A percentile compares a stretch with the other conserved stretches of the same genome.
phyloP scores from a whole-genome alignment of 1,140 invertebrate species.

The Bombus sibiricus region DNA sequence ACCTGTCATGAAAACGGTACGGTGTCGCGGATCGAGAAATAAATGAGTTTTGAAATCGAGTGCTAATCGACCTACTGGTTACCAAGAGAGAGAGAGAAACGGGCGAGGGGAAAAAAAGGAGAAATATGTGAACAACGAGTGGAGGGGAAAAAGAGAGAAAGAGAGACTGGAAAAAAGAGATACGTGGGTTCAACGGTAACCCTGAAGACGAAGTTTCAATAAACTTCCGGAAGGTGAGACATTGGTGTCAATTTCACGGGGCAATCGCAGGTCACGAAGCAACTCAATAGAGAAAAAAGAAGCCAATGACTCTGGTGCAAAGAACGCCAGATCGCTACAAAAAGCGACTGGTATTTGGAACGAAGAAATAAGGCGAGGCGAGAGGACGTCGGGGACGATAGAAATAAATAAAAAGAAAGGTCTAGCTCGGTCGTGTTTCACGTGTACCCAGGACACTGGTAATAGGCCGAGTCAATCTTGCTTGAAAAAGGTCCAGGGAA shows the following conservation, averaged over 20 bases:
- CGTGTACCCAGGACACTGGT: conserved; percentile 25
- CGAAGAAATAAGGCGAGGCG: conserved; percentile 31
- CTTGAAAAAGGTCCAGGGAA: not conserved
- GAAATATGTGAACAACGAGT: not conserved
- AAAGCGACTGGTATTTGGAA: conserved; percentile 37
- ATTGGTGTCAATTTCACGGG: conserved; percentile 65
- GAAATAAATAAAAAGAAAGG: conserved; percentile 58
- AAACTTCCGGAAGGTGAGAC: conserved; percentile 56
- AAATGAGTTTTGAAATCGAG: conserved; percentile 59
- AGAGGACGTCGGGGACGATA: conserved; percentile 20
- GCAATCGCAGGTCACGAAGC: conserved; percentile 60
- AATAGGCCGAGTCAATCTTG: conserved; percentile 58
- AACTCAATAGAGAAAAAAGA: conserved; percentile 32
- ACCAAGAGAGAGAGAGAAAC: not conserved
- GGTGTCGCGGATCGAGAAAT: conserved; percentile 41
- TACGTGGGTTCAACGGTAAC: not conserved
- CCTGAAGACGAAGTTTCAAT: conserved; percentile 61
- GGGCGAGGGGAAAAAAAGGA: not conserved
- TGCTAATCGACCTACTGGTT: conserved; percentile 53
- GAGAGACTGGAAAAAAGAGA: not conserved
- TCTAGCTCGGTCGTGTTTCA: conserved; percentile 19
- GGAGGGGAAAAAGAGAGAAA: not conserved
- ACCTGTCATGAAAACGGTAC: conserved; percentile 13
- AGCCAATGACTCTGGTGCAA: conserved; percentile 58
- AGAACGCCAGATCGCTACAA: conserved; percentile 52